These are phyloP conservation scores for Notechis scutatus DNA, from an alignment of 2,113 vertebrate species.

Conservation along the genomic window DNA sequence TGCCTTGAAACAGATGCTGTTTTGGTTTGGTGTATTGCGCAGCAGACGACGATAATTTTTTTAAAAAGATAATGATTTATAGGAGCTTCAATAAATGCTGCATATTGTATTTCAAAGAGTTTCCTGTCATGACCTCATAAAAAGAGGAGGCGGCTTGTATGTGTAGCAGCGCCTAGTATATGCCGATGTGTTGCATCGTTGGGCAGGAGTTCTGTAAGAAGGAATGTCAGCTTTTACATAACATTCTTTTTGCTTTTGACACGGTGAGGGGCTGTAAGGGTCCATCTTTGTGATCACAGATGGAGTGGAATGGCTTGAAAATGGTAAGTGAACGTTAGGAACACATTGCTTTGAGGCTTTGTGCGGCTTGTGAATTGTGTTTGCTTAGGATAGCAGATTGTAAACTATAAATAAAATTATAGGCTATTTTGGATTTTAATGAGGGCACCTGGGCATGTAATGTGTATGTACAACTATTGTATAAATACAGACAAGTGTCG, in stretches of 20 bases:
- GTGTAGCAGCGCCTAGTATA: conserved; percentile 88
- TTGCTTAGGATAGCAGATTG: conserved; percentile 55
- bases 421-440: conserved; percentile 41
- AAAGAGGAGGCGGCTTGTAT: conserved; percentile 93
- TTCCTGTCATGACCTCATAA: conserved; percentile 96
- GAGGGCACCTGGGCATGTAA: conserved; percentile 49
- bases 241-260: conserved; percentile 84
- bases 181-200: conserved; percentile 93
- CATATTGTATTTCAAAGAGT: conserved; percentile 84
- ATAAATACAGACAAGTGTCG: conserved; percentile 58
- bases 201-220: conserved; percentile 93
- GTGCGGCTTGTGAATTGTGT: conserved; percentile 52
- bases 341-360: conserved; percentile 61
- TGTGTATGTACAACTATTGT: conserved; percentile 52
- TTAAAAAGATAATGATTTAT: conserved; percentile 82
- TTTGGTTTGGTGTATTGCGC: conserved; percentile 71
- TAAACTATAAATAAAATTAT: conserved; percentile 60
- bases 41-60: conserved; percentile 72
- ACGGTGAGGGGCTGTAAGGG: conserved; percentile 80
- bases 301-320: conserved; percentile 99
- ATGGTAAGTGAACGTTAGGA: conserved; percentile 90
- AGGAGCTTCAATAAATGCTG: conserved; percentile 85
- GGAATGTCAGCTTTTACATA: conserved; percentile 93
- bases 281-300: conserved; percentile 93
- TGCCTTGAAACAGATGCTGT: conserved; percentile 58